These are phyloP conservation scores for Stenchaetothrips biformis DNA, from an alignment of 2,888 invertebrate species.

Conservation along the genomic window DNA sequence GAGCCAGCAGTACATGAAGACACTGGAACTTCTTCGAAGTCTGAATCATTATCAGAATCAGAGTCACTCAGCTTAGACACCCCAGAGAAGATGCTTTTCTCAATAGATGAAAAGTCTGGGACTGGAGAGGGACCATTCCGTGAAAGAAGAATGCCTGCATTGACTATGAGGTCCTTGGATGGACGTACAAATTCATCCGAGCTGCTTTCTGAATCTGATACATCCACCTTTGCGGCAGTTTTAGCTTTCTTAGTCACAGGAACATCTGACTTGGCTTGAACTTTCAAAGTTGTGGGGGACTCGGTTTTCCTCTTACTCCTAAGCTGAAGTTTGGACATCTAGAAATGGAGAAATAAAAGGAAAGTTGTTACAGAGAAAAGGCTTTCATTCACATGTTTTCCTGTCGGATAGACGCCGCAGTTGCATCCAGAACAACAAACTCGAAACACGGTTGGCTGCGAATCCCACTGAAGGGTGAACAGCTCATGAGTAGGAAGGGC, in stretches of 20 bases:
- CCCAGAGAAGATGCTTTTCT: neutral
- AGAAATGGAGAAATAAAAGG: neutral
- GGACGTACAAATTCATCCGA: neutral
- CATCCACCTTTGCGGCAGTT: neutral
- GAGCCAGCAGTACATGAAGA: too few relatives aligned
- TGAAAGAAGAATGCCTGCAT: neutral
- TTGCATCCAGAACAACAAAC: neutral
- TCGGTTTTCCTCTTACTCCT: neutral
- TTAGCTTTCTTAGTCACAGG: neutral
- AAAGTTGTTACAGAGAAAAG: too few relatives aligned
- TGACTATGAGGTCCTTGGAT: neutral
- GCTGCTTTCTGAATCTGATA: constrained; percentile 26
- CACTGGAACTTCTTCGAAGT: constrained; percentile 17
- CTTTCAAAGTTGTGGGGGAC: neutral
- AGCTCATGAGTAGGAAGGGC: too few relatives aligned
- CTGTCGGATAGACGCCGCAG: neutral
- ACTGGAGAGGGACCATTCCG: neutral
- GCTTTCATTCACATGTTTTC: too few relatives aligned
- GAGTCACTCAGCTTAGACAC: constrained; percentile 5
- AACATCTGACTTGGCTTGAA: neutral
- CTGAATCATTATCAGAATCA: neutral
- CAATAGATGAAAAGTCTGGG: neutral
- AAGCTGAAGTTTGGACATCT: neutral
- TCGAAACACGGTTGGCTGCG: neutral
- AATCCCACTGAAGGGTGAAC: too few relatives aligned